Evolutionary conservation across 2,888 invertebrate genomes (phyloP), one percentile per base, ranked within the genome.

Genomic region (Microplitis manilae): DNA sequence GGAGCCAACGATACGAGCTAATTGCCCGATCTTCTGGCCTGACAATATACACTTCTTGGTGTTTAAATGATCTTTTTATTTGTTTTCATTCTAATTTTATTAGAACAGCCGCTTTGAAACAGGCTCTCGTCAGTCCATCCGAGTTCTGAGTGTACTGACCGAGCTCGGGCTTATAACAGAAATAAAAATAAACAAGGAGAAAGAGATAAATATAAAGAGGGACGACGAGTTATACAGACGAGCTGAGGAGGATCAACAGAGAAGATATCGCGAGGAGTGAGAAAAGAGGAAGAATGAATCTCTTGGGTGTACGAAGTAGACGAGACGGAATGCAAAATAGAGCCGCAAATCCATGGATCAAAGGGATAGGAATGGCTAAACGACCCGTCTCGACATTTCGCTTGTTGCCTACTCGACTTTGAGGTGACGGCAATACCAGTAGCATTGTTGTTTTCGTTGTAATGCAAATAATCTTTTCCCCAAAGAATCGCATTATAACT

Each of bases 241-340:
- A 30, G 30, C 30, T 30, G 30, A 30, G 30, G 30, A 30, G 30
- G 30, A 73, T 67, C 38, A 59, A 81, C 78, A 78, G 81, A 82
- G 80, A 61, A 75, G 69, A 77, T 75, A 70, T 62, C 76, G 60
- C 80, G 77, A 79, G 77, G 70, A 73, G 75, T 60, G 76, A 68
- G 72, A 65, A 17, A 40, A 50, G 77, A 30, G 75, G 38, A 7
- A 79, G 78, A 81, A 80, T 79, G 80, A 82, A 81, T 78, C 79
- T 79, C 73, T 68, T 61, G 80, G 77, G 76, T 74, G 64, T 20
- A 78, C 77, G 80, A 79, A 79, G 82, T 82, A 84, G 84, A 83
- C 86, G 84, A 85, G 81, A 83, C 80, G 87, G 88, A 86, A 88
- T 88, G 87, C 86, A 88, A 88, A 88, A 87, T 88, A 87, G 86